These are phyloP conservation scores for Caloenas nicobarica DNA, from an alignment of 2,113 vertebrate genomes.

Conservation along the genomic window DNA sequence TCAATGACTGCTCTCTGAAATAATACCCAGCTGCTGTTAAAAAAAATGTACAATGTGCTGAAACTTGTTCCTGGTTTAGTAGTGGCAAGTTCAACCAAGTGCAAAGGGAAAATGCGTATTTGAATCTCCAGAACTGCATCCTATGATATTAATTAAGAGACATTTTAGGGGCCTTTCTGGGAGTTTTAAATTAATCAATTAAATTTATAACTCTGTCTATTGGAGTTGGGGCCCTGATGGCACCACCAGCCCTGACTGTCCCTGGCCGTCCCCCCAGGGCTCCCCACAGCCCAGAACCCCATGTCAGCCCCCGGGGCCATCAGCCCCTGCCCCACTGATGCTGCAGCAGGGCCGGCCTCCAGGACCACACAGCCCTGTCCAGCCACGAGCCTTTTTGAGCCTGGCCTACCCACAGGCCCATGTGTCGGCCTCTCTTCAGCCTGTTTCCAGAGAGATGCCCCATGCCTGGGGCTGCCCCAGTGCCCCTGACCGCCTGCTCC, in stretches of 20 bases:
- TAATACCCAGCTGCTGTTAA: not conserved
- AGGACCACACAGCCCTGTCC: not conserved
- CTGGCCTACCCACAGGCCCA: not conserved
- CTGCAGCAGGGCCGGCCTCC: not conserved
- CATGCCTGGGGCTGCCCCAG: rapidly evolving
- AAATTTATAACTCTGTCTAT: not conserved
- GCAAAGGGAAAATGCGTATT: not conserved
- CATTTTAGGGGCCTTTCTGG: not conserved
- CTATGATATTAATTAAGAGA: not conserved
- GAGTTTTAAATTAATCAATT: not conserved
- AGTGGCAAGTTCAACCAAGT: not conserved
- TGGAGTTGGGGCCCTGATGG: not conserved
- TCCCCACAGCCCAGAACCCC: too few relatives aligned
- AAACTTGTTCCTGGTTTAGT: not conserved
- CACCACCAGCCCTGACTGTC: not conserved
- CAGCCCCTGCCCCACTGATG: not conserved
- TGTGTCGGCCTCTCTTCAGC: not conserved
- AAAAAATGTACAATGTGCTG: not conserved
- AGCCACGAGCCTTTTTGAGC: rapidly evolving
- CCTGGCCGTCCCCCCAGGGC: too few relatives aligned
- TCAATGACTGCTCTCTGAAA: not conserved
- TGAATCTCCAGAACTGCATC: not conserved
- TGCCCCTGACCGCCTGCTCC: not conserved
- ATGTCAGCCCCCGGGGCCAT: too few relatives aligned
- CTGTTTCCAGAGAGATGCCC: not conserved